Evolutionary conservation across 1,140 invertebrate species (phyloP).

Genomic region (Conus betulinus): DNA sequence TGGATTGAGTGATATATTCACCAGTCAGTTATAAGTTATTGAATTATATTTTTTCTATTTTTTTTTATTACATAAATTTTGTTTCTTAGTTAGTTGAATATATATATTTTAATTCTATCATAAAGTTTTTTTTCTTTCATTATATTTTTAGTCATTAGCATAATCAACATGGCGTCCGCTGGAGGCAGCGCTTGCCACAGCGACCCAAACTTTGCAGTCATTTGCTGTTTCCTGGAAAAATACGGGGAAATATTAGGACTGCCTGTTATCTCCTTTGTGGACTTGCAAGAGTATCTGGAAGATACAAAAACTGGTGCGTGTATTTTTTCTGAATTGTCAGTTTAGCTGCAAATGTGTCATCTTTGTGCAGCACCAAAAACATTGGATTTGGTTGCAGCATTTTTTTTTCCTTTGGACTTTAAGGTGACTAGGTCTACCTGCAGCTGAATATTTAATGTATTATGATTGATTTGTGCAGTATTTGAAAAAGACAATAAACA

Average conservation of each 20-base stretch:
- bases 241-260: slow-evolving; percentile 89
- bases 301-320: slow-evolving; percentile 86
- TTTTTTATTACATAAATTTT: too few species aligned
- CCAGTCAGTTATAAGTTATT: not conserved
- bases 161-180: slow-evolving; percentile 87
- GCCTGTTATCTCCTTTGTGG: slow-evolving; percentile 78
- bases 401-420: too few species aligned
- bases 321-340: not conserved
- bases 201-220: slow-evolving; percentile 96
- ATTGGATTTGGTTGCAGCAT: too few species aligned
- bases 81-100: too few species aligned
- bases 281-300: slow-evolving; percentile 91
- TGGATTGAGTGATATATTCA: not conserved
- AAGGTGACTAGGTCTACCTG: too few species aligned
- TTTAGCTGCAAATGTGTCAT: not conserved
- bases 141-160: slow-evolving; percentile 52
- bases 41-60: too few species aligned
- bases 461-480: too few species aligned
- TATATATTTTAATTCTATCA: too few species aligned
- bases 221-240: slow-evolving; percentile 93
- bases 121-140: slow-evolving; percentile 7
- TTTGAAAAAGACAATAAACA: too few species aligned
- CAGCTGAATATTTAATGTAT: too few species aligned
- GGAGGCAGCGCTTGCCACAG: slow-evolving; percentile 86
- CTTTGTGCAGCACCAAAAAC: too few species aligned